A percentile compares a stretch with the other conserved stretches of the same genome.
Evolutionary conservation across 2,888 invertebrate genomes (phyloP).

Genomic region (Craniophora ligustri): DNA sequence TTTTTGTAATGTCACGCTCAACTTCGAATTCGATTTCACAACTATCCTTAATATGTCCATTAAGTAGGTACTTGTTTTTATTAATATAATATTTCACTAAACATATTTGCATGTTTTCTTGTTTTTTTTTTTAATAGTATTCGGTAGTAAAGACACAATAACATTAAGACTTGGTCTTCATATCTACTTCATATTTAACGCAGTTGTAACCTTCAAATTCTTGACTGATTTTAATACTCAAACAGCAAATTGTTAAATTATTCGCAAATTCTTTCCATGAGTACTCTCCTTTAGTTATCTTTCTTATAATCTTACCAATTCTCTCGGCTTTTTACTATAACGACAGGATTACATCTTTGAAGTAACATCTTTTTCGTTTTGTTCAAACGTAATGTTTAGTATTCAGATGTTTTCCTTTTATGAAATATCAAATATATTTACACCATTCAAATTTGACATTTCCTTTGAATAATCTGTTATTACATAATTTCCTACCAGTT

Average conservation of each 20-base stretch:
- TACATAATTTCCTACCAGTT: neutral
- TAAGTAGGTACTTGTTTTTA: too few species aligned
- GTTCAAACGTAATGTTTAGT: neutral
- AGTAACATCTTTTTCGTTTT: slow-evolving; percentile 6
- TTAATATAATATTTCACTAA: slow-evolving; percentile 42
- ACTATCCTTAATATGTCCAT: too few species aligned
- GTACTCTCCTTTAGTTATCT: neutral
- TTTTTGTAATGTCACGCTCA: too few species aligned
- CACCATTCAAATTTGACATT: neutral
- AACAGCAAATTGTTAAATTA: too few species aligned
- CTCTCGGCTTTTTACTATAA: slow-evolving; percentile 30
- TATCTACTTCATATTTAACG: too few species aligned
- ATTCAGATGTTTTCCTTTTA: neutral
- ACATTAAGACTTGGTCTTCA: too few species aligned
- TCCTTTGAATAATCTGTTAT: neutral
- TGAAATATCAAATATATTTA: neutral
- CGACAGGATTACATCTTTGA: slow-evolving; percentile 6
- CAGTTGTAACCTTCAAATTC: too few species aligned
- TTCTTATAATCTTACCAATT: slow-evolving; percentile 36
- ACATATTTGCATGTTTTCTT: slow-evolving; percentile 33
- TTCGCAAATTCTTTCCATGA: too few species aligned
- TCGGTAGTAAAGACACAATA: too few species aligned
- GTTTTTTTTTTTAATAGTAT: too few species aligned
- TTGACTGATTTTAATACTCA: too few species aligned
- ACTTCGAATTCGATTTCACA: too few species aligned